Evolutionary conservation across 2,113 vertebrate genomes (phyloP).

Genomic region (Clarias magur): DNA sequence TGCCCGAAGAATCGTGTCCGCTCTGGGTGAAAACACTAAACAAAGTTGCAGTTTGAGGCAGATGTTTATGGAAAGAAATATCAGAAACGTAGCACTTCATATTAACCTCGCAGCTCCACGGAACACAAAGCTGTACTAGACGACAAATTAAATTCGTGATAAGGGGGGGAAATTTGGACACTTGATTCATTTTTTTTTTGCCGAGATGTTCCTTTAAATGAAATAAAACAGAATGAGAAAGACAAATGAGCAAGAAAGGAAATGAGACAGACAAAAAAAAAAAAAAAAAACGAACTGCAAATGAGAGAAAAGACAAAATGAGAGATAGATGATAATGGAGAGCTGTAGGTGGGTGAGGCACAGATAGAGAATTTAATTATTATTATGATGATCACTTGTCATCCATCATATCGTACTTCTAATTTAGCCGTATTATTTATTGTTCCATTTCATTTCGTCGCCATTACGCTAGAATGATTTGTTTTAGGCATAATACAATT

Average conservation of each 20-base stretch:
- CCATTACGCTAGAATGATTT: constrained; percentile 50
- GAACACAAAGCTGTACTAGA: neutral
- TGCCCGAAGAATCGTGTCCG: neutral
- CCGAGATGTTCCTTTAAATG: too few species aligned
- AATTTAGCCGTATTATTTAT: constrained; percentile 51
- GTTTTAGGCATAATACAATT: constrained; percentile 53
- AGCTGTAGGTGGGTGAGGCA: constrained; percentile 7
- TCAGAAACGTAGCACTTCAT: neutral
- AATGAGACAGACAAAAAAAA: neutral
- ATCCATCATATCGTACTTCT: constrained; percentile 46
- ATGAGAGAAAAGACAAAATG: neutral
- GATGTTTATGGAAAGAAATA: neutral
- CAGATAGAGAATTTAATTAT: constrained; percentile 41
- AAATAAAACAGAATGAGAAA: neutral
- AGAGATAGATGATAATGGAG: neutral
- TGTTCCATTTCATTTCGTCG: constrained; percentile 44
- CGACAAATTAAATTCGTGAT: neutral
- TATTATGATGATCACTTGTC: constrained; percentile 39
- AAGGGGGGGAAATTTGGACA: neutral
- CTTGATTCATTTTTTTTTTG: neutral
- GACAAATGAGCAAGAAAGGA: neutral
- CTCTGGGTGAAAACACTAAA: neutral
- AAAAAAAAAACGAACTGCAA: neutral
- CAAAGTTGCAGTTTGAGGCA: neutral
- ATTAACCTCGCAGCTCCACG: neutral